Base-by-base conservation (phyloP, 2,888 invertebrate species). In the Lottia gigantea region DNA sequence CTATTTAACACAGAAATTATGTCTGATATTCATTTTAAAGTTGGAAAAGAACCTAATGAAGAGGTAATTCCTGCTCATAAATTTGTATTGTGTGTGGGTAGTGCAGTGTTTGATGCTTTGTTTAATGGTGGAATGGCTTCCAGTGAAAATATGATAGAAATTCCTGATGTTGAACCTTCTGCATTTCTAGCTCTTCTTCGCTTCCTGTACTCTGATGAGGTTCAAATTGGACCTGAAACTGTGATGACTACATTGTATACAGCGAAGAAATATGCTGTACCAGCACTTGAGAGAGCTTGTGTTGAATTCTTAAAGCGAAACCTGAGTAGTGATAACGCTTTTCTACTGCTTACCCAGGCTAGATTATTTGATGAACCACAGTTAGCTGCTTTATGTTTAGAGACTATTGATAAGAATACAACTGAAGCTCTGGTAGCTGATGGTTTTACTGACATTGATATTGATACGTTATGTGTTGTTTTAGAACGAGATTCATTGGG, bases 221-320 rank as follows among this genome's bases (percentile, higher is more conserved):
- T 95, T 15, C 91, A 93, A 72, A 94, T 95, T 80, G 94, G 93
- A 12, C 94, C 95, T 0, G 95, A 95, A 84, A 94, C 93, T 83
- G 95, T 95, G 1, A 95, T 95, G 94, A 93, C 94, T 1, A 94
- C 94, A 0, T 87, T 95, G 66, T 95, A 95, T 82, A 93, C 95
- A 0, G 95, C 95, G 8, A 95, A 95, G 83, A 95, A 95, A 82
- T 95, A 95, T 89, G 94, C 94, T 1, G 94, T 95, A 0, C 94
- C 94, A 0, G 93, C 94, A 3, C 88, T 95, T 74, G 95, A 95
- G 83, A 92, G 93, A 80, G 93, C 93, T 72, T 95, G 95, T 89
- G 94, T 95, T 0, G 94, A 94, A 82, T 95, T 94, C 87, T 86
- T 92, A 61, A 91, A 91, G 82, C 91, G 93, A 78, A 94, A 94